These are phyloP conservation scores for Proteles cristata DNA, from an alignment of 2,113 vertebrate species.

Conservation along the genomic window DNA sequence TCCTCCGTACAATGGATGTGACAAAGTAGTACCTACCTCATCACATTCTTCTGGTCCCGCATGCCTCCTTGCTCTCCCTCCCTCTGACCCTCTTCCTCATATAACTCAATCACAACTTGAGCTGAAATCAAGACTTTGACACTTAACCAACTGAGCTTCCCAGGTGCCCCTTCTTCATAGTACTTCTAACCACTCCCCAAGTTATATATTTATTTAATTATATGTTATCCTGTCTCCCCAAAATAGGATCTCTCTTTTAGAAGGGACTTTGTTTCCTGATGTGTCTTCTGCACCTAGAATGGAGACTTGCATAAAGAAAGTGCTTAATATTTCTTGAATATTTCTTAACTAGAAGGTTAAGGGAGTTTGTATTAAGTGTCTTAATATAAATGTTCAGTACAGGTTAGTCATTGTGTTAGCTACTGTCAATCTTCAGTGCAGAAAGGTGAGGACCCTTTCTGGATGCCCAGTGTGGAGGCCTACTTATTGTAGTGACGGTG, in stretches of 20 bases:
- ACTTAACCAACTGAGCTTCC: too few species aligned
- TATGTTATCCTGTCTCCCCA: neutral
- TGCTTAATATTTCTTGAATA: neutral
- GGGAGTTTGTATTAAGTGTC: neutral
- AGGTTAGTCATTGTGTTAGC: neutral
- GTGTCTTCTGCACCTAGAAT: neutral
- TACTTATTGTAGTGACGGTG: rapidly evolving
- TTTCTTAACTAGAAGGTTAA: neutral
- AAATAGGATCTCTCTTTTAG: neutral
- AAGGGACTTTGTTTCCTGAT: neutral
- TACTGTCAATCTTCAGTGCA: neutral
- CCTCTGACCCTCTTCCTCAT: neutral
- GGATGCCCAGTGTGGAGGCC: neutral
- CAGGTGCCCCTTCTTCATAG: neutral
- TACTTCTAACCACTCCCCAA: neutral
- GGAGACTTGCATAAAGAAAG: neutral
- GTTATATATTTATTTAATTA: neutral
- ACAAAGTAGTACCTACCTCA: neutral
- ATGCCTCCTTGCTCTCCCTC: neutral
- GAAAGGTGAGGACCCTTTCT: neutral
- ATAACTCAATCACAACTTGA: neutral
- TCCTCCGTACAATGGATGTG: neutral
- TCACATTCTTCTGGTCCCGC: neutral
- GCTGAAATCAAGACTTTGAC: too few species aligned
- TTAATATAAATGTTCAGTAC: neutral